Percentiles rank a stretch among this genome's conserved stretches.
These are phyloP conservation scores for Sepioteuthis lessoniana DNA, from an alignment of 2,888 invertebrate genomes.

Conservation along the genomic window DNA sequence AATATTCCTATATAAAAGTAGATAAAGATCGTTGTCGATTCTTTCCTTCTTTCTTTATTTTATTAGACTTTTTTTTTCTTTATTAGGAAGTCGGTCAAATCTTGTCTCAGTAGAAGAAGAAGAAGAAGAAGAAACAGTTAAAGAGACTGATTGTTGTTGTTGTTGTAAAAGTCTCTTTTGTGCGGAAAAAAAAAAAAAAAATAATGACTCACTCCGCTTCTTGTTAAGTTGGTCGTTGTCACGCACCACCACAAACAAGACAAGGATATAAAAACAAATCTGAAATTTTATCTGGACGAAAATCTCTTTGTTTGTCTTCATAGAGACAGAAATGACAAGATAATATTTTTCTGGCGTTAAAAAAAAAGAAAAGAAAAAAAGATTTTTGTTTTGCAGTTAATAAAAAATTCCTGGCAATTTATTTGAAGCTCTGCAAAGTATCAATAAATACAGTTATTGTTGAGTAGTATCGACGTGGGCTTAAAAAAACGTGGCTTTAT, in stretches of 20 bases:
- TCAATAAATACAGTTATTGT: background rate
- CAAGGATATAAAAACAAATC: background rate
- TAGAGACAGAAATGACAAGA: background rate
- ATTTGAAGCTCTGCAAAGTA: background rate
- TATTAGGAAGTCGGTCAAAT: background rate
- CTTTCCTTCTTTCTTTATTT: background rate
- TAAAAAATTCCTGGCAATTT: background rate
- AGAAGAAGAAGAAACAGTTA: background rate
- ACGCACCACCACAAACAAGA: background rate
- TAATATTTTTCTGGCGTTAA: background rate
- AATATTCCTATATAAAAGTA: too few species aligned
- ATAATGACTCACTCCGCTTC: background rate
- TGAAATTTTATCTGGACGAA: too few species aligned
- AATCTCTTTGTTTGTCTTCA: background rate
- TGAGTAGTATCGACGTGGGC: background rate
- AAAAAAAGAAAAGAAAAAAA: too few species aligned
- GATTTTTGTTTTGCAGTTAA: background rate
- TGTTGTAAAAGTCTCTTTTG: background rate
- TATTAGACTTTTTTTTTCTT: too few species aligned
- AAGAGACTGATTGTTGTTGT: background rate
- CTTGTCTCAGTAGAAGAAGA: background rate
- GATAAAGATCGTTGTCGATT: too few species aligned
- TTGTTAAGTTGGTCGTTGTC: slow-evolving; percentile 14
- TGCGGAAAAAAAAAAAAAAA: slow-evolving; percentile 16
- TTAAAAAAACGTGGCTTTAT: too few species aligned